A percentile compares a stretch with the other conserved stretches of the same genome.
phyloP scores from a whole-genome alignment of 1,140 invertebrate species.

The Arion vulgaris region DNA sequence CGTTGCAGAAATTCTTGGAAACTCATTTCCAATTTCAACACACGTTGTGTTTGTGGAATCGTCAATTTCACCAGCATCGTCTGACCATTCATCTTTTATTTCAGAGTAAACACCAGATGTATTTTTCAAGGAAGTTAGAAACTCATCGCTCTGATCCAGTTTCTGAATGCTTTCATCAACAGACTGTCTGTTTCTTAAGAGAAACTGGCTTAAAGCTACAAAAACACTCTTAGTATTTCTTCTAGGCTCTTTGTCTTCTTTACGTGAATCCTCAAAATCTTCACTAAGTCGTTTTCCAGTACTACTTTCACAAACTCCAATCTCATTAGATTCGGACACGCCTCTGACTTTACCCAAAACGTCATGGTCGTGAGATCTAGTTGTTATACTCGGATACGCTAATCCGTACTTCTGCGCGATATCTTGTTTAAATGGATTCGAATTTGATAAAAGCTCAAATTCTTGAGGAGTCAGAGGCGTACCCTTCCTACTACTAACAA shows the following conservation, averaged over 20 bases:
- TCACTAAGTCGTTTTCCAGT: neutral
- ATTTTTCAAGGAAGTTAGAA: too few relatives aligned
- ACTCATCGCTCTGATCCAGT: neutral
- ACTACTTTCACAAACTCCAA: neutral
- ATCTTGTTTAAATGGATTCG: constrained; percentile 38
- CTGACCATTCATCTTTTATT: too few relatives aligned
- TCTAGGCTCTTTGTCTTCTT: neutral
- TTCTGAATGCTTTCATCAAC: constrained; percentile 26
- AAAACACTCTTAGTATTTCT: neutral
- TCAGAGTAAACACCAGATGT: too few relatives aligned
- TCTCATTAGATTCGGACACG: neutral
- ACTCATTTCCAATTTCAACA: too few relatives aligned
- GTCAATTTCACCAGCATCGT: too few relatives aligned
- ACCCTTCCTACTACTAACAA: neutral
- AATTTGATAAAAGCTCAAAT: constrained; percentile 31
- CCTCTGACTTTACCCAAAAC: neutral
- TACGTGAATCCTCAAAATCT: neutral
- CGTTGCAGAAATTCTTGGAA: too few relatives aligned
- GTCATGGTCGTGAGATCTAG: neutral
- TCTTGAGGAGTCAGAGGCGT: constrained; percentile 35
- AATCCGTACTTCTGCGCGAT: constrained; percentile 37
- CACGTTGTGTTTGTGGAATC: too few relatives aligned
- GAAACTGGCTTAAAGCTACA: constrained; percentile 13
- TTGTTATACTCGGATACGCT: constrained; percentile 25
- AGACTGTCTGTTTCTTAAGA: constrained; percentile 22